A percentile compares a stretch with the other conserved stretches of the same genome.
phyloP scores from a whole-genome alignment of 2,113 vertebrate species.

The Nesospiza acunhae region DNA sequence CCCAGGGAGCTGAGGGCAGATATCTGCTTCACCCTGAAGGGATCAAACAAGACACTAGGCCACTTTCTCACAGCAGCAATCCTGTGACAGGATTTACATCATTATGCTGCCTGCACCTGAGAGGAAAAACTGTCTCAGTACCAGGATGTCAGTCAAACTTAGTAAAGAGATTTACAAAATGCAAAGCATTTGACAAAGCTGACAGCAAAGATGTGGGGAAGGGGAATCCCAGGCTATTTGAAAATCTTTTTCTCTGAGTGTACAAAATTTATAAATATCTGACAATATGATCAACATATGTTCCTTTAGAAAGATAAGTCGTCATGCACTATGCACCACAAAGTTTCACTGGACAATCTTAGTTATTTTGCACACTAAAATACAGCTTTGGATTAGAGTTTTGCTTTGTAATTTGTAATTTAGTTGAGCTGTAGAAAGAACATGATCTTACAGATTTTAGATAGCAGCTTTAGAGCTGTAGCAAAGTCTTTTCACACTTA shows the following conservation, averaged over 20 bases:
- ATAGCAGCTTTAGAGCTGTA: background rate
- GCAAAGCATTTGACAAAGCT: background rate
- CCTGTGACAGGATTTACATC: background rate
- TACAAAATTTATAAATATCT: background rate
- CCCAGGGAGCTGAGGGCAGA: background rate
- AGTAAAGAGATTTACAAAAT: background rate
- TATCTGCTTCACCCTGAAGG: background rate
- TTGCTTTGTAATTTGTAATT: background rate
- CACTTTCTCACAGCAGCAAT: background rate
- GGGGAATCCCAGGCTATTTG: background rate
- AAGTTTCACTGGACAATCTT: background rate
- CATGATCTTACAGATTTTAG: background rate
- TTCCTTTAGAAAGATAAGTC: background rate
- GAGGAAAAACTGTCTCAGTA: background rate
- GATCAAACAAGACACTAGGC: background rate
- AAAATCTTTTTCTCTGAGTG: background rate
- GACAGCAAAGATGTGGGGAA: background rate
- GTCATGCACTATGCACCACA: accelerated
- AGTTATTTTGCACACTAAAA: background rate
- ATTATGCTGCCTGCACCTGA: background rate
- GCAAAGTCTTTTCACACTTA: background rate
- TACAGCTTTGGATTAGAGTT: background rate
- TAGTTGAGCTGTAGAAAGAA: background rate
- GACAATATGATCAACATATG: background rate
- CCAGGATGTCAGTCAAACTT: background rate